Conservation (phyloP, 1,140 invertebrate genomes). For the Diplogasteroides magnus region DNA sequence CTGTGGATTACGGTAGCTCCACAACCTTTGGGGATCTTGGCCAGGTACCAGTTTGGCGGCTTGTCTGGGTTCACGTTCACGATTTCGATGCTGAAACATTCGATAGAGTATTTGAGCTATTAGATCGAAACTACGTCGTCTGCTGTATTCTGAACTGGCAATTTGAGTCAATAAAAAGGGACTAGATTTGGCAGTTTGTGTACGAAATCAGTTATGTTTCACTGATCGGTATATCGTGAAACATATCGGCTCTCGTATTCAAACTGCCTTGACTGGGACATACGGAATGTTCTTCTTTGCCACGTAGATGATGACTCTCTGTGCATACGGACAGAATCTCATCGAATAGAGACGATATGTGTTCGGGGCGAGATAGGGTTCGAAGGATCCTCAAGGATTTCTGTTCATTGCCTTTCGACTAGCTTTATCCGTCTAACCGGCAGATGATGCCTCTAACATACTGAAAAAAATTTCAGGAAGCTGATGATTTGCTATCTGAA, state of each 20-base stretch:
- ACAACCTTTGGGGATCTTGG: slow-evolving; percentile 39
- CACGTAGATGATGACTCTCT: slow-evolving; percentile 74
- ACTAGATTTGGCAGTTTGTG: too few species aligned
- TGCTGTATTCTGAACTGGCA: background rate
- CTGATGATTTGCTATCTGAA: too few species aligned
- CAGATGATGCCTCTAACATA: too few species aligned
- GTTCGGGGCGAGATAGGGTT: slow-evolving; percentile 58
- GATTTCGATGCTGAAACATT: slow-evolving; percentile 38
- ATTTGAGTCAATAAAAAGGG: background rate
- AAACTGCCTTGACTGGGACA: slow-evolving; percentile 55
- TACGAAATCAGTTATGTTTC: background rate
- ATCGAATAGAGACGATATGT: slow-evolving; percentile 77
- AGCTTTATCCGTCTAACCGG: too few species aligned
- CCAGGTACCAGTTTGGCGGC: slow-evolving; percentile 45
- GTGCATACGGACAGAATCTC: slow-evolving; percentile 82
- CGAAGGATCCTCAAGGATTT: background rate
- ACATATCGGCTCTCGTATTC: background rate
- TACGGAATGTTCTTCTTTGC: slow-evolving; percentile 77
- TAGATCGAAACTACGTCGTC: background rate
- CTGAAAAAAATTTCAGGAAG: too few species aligned
- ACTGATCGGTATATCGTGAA: background rate
- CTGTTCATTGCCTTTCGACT: background rate
- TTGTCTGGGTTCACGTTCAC: slow-evolving; percentile 46
- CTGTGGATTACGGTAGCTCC: too few species aligned
- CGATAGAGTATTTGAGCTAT: background rate